Conservation (phyloP, 2,888 invertebrate genomes). For the Diloba caeruleocephala region DNA sequence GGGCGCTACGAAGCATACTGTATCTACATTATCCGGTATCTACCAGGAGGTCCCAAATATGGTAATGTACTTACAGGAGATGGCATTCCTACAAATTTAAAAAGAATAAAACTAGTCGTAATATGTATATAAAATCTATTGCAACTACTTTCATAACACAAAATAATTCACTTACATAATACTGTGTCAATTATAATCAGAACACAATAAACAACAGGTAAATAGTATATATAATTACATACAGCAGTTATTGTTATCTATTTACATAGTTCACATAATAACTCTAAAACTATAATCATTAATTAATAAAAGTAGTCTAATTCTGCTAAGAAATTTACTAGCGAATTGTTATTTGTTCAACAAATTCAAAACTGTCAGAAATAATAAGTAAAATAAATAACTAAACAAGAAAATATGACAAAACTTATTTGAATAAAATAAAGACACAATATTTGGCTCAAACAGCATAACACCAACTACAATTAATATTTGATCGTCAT, state of each 20-base stretch:
- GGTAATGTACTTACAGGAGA: no score
- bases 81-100: background rate
- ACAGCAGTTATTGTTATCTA: constrained; percentile 40
- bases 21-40: no score
- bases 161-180: constrained; percentile 64
- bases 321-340: constrained; percentile 18
- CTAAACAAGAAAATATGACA: constrained; percentile 16
- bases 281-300: constrained; percentile 23
- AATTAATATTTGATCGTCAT: constrained; percentile 35
- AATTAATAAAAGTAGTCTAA: constrained; percentile 19
- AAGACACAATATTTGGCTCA: constrained; percentile 14
- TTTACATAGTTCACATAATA: constrained; percentile 41
- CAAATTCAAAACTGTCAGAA: constrained; percentile 11
- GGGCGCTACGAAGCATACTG: no score
- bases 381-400: constrained; percentile 2
- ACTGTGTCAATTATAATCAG: constrained; percentile 62
- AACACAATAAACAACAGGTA: constrained; percentile 55
- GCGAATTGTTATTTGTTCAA: background rate
- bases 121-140: constrained; percentile 71
- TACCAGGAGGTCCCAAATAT: no score
- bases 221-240: constrained; percentile 48
- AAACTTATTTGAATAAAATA: constrained; percentile 13
- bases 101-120: constrained; percentile 40
- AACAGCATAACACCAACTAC: constrained; percentile 28
- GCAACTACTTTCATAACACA: constrained; percentile 61